phyloP scores from a whole-genome alignment of 2,888 invertebrate species.

The Rosalia funebris region DNA sequence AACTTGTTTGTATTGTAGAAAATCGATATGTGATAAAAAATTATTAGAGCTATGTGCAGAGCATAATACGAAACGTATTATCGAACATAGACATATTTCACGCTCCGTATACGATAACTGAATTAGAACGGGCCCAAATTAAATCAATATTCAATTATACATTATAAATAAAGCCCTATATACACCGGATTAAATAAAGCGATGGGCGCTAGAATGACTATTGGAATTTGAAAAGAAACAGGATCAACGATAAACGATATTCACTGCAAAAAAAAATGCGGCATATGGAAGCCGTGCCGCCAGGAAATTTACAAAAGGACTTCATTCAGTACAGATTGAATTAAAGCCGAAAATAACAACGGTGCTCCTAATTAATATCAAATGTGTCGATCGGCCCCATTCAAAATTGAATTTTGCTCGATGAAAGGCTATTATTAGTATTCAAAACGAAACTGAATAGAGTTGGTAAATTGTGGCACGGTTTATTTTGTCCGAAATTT shows the following conservation, averaged over 20 bases:
- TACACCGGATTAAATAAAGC: conserved; percentile 1
- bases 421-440: too few relatives aligned
- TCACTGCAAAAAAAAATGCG: background rate
- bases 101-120: too few relatives aligned
- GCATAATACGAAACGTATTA: too few relatives aligned
- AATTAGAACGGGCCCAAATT: background rate
- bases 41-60: too few relatives aligned
- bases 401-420: conserved; percentile 6
- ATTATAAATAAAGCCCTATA: conserved; percentile 1
- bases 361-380: conserved; percentile 10
- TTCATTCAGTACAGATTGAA: background rate
- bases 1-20: too few relatives aligned
- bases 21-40: too few relatives aligned
- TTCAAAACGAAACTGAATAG: too few relatives aligned
- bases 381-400: conserved; percentile 10
- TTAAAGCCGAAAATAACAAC: conserved; percentile 13
- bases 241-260: conserved; percentile 2
- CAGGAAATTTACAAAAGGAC: background rate
- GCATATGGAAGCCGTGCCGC: background rate
- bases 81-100: too few relatives aligned
- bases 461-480: too few relatives aligned
- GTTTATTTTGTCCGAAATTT: too few relatives aligned
- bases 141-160: conserved; percentile 23
- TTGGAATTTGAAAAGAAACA: conserved; percentile 3
- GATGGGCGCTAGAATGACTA: background rate